Conservation (phyloP, 2,797 vertebrate genomes). For the Clangula hyemalis region DNA sequence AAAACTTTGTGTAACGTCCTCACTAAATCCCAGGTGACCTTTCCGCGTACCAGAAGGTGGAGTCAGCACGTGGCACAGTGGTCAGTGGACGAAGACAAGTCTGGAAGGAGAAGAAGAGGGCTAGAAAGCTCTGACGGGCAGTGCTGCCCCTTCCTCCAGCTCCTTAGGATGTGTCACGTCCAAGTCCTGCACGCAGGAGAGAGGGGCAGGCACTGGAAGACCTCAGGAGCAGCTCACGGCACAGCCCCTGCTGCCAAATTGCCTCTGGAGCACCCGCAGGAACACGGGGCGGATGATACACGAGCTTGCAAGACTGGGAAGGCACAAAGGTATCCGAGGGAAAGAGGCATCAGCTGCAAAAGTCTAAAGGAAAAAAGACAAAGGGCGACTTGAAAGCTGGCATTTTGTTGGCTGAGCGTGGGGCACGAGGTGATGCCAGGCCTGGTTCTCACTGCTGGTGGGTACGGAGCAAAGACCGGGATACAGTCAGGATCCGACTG, state of each 20-base stretch:
- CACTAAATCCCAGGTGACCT: too few species aligned
- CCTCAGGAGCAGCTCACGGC: neutral
- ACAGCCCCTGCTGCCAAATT: neutral
- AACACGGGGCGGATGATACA: neutral
- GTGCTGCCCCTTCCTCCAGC: neutral
- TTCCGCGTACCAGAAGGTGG: neutral
- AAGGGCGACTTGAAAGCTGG: neutral
- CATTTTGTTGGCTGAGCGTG: neutral
- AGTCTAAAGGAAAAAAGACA: rapidly evolving
- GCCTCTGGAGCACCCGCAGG: neutral
- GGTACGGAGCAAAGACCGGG: neutral
- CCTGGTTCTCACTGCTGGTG: neutral
- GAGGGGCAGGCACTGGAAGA: neutral
- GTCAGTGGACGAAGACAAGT: neutral
- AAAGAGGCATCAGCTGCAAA: neutral
- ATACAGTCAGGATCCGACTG: neutral
- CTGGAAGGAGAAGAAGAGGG: neutral
- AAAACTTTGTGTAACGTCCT: too few species aligned
- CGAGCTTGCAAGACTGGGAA: neutral
- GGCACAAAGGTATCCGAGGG: neutral
- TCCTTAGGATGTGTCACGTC: neutral
- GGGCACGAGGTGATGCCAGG: neutral
- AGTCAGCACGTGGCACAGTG: neutral
- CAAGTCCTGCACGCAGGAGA: neutral
- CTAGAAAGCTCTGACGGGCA: neutral